phyloP scores from a whole-genome alignment of 2,888 invertebrate genomes.

The Coelogynopora nodosa region DNA sequence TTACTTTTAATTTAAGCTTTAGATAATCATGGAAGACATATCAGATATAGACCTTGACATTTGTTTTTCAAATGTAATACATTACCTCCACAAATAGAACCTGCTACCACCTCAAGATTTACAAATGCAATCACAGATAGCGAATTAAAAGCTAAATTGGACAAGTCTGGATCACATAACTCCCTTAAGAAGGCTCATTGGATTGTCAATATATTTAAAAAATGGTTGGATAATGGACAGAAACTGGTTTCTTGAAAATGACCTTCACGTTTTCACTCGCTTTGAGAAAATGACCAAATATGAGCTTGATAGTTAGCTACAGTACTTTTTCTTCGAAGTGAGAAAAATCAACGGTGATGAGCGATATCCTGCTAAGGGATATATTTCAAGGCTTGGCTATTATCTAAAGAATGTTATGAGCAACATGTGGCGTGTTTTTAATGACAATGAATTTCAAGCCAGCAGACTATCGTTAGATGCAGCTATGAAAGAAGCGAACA shows the following conservation, averaged over 20 bases:
- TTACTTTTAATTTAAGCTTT: too few species aligned
- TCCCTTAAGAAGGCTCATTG: neutral
- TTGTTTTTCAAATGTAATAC: too few species aligned
- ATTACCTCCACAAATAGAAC: too few species aligned
- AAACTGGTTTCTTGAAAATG: neutral
- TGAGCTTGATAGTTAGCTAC: neutral
- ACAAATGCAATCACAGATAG: too few species aligned
- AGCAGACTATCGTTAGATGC: neutral
- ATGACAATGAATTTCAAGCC: neutral
- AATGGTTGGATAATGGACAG: neutral
- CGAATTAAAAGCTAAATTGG: too few species aligned
- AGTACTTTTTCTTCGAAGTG: neutral
- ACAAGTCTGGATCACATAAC: too few species aligned
- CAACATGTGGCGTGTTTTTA: neutral
- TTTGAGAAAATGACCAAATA: neutral
- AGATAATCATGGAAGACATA: too few species aligned
- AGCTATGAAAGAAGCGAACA: constrained; percentile 2
- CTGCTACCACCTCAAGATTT: too few species aligned
- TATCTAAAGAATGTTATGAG: too few species aligned
- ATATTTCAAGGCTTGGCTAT: neutral
- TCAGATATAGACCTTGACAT: too few species aligned
- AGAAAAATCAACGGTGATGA: neutral
- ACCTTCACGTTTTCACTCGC: neutral
- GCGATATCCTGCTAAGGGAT: neutral
- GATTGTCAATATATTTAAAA: neutral